These are phyloP conservation scores for Danio albolineatus DNA, from an alignment of 2,797 vertebrate genomes.

Conservation along the genomic window DNA sequence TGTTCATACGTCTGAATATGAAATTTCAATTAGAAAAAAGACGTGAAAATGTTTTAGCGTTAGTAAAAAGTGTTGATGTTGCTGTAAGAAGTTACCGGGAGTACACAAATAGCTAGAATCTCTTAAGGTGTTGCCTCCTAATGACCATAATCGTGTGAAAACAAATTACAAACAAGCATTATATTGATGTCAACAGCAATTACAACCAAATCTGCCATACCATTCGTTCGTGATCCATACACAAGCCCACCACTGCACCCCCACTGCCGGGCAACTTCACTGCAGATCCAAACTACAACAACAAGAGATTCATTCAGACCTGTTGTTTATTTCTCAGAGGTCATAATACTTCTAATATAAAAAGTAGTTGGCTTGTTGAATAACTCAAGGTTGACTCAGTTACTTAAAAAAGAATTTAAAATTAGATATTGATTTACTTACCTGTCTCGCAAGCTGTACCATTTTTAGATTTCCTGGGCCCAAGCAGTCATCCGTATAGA, in stretches of 20 bases:
- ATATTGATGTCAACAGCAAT: not conserved
- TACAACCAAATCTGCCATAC: constrained; percentile 64
- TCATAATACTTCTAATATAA: not conserved
- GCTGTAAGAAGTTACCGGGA: not conserved
- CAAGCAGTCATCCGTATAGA: constrained; percentile 82
- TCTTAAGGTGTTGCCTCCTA: not conserved
- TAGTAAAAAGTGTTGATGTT: not conserved
- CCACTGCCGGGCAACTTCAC: constrained; percentile 87
- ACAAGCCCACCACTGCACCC: constrained; percentile 83
- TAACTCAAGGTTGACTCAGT: not conserved
- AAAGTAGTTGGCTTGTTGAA: not conserved
- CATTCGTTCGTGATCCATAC: constrained; percentile 75
- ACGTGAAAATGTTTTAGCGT: not conserved
- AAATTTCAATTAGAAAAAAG: not conserved
- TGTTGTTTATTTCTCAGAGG: not conserved
- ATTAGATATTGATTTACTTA: constrained; percentile 45
- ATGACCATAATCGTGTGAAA: not conserved
- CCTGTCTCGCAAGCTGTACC: constrained; percentile 82
- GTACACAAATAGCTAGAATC: not conserved
- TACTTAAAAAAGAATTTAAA: no score
- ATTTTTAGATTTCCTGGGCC: constrained; percentile 84
- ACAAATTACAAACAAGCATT: not conserved
- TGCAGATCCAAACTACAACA: constrained; percentile 80
- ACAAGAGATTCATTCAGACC: not conserved
- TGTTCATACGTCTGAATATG: not conserved